Evolutionary conservation across 2,888 invertebrate species (phyloP).

Genomic region (Phorcus lineatus): DNA sequence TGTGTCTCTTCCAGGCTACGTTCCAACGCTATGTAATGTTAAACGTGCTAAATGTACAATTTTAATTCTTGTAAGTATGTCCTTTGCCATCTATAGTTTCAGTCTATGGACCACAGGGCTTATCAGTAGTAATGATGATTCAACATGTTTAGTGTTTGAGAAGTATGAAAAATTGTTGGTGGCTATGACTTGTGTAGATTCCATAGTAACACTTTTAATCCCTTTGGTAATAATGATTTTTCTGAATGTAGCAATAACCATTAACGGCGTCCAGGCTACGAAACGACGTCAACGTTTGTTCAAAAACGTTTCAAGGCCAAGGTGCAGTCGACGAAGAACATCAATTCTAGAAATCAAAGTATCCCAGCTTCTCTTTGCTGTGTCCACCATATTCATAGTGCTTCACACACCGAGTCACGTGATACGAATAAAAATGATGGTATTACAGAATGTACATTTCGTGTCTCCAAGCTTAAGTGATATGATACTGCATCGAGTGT

Average conservation of each 20-base stretch:
- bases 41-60: conserved; percentile 27
- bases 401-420: conserved; percentile 32
- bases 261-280: background rate
- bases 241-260: conserved; percentile 19
- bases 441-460: background rate
- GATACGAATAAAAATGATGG: conserved; percentile 26
- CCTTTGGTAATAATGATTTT: conserved; percentile 31
- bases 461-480: background rate
- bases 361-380: conserved; percentile 30
- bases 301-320: background rate
- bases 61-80: background rate
- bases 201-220: conserved; percentile 29
- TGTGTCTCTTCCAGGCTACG: conserved; percentile 31
- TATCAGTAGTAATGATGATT: background rate
- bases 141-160: background rate
- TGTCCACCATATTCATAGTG: conserved; percentile 31
- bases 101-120: conserved; percentile 34
- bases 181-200: conserved; percentile 32
- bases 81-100: conserved; percentile 30
- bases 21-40: conserved; percentile 29
- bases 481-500: conserved; percentile 22
- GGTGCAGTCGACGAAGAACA: background rate
- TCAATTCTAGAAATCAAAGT: conserved; percentile 22
- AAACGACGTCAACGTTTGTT: background rate
- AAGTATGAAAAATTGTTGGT: conserved; percentile 19